These are phyloP conservation scores for Trochalopteron elliotii DNA, from an alignment of 2,113 vertebrate genomes.

Conservation along the genomic window DNA sequence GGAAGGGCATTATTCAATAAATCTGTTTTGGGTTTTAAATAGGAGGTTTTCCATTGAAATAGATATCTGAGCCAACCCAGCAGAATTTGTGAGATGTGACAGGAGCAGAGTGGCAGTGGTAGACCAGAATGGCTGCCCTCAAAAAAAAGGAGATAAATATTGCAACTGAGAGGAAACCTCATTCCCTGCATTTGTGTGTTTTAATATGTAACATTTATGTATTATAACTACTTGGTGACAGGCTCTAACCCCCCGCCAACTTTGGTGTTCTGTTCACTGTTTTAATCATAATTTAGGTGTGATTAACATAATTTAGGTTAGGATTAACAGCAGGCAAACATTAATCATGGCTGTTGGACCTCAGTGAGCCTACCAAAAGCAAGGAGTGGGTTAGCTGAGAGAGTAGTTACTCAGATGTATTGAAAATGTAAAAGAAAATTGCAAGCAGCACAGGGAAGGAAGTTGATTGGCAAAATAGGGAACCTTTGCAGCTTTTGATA, in stretches of 20 bases:
- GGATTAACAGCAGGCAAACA: constrained; percentile 58
- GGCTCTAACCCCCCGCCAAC: not conserved
- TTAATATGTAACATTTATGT: not conserved
- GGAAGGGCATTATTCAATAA: constrained; percentile 28
- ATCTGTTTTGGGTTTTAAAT: constrained; percentile 44
- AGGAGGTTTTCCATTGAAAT: constrained; percentile 11
- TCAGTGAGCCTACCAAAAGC: not conserved
- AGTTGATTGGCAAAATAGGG: not conserved
- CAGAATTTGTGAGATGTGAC: not conserved
- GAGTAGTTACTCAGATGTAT: not conserved
- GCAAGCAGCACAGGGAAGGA: not conserved
- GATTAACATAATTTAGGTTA: not conserved
- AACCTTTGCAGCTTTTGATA: not conserved
- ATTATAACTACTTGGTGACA: constrained; percentile 42
- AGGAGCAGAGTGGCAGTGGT: not conserved
- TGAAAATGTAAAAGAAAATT: constrained; percentile 32
- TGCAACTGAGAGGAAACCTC: constrained; percentile 43
- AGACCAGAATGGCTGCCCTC: constrained; percentile 33
- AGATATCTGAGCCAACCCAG: not conserved
- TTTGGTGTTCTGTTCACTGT: constrained; percentile 35
- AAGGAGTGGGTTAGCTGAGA: not conserved
- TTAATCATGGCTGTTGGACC: constrained; percentile 15
- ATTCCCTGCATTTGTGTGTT: constrained; percentile 25
- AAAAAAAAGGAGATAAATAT: constrained; percentile 23
- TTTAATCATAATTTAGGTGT: constrained; percentile 59